phyloP scores from a whole-genome alignment of 1,140 invertebrate species.

The Pteromalus puparum region DNA sequence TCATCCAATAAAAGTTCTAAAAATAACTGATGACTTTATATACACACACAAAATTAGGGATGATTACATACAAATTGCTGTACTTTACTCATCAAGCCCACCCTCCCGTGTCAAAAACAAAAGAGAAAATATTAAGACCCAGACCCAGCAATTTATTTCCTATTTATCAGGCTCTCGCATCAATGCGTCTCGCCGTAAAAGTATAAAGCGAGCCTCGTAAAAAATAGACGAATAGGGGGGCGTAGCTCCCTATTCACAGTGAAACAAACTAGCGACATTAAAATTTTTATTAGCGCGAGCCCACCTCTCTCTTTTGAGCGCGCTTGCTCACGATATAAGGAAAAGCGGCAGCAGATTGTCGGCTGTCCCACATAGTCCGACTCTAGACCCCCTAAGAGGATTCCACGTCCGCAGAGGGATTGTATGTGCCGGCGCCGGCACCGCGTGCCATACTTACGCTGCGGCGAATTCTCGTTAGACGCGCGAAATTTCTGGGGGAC shows the following conservation, averaged over 20 bases:
- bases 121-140: neutral
- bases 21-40: neutral
- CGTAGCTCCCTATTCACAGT: neutral
- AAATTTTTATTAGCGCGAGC: slow-evolving; percentile 26
- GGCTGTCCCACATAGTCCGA: slow-evolving; percentile 11
- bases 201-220: slow-evolving; percentile 13
- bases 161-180: neutral
- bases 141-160: neutral
- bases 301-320: neutral
- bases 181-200: neutral
- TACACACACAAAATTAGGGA: neutral
- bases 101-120: neutral
- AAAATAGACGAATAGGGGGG: neutral
- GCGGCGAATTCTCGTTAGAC: slow-evolving; percentile 20
- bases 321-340: neutral
- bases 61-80: neutral
- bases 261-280: slow-evolving; percentile 38
- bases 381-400: slow-evolving; percentile 23
- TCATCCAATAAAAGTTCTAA: neutral
- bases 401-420: slow-evolving; percentile 23
- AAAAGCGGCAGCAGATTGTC: slow-evolving; percentile 32
- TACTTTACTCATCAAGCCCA: neutral
- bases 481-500: slow-evolving; percentile 27
- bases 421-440: no score
- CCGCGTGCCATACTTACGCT: slow-evolving; percentile 7